A percentile compares a stretch with the other conserved stretches of the same genome.
phyloP scores from a whole-genome alignment of 2,888 invertebrate genomes.

The Lochmaea capreae region DNA sequence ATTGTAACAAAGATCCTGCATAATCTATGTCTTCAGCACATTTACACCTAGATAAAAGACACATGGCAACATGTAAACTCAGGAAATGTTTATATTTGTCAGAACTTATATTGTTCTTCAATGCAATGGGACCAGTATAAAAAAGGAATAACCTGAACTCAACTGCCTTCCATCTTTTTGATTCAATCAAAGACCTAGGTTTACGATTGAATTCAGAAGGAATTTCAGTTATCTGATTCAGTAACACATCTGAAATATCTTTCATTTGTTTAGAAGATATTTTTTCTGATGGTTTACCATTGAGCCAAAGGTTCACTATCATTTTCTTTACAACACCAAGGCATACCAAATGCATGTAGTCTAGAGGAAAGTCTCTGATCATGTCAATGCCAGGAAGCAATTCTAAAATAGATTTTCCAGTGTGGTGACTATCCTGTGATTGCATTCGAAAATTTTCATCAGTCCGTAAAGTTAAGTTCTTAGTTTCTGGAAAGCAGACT shows the following conservation, averaged over 20 bases:
- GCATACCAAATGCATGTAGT: no score
- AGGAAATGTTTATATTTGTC: no score
- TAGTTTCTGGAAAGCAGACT: not conserved
- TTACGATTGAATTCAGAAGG: not conserved
- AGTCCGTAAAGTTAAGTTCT: not conserved
- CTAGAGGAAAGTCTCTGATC: not conserved
- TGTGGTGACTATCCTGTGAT: not conserved
- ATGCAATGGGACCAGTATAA: no score
- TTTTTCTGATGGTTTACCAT: slow-evolving; percentile 22
- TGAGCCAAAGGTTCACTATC: slow-evolving; percentile 15
- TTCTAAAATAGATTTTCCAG: slow-evolving; percentile 2
- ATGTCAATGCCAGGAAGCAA: slow-evolving; percentile 17
- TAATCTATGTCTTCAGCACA: slow-evolving; percentile 4
- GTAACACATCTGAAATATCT: not conserved
- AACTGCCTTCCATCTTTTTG: no score
- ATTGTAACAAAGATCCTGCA: slow-evolving; percentile 2
- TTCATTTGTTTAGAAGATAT: not conserved
- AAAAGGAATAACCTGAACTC: no score
- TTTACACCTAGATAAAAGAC: slow-evolving; percentile 18
- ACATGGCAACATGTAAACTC: slow-evolving; percentile 1
- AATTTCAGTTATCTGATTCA: not conserved
- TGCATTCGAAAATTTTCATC: not conserved
- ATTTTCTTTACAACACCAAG: slow-evolving; percentile 9
- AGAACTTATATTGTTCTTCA: no score
- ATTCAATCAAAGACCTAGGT: not conserved